Evolutionary conservation across 2,797 vertebrate species (phyloP).

Genomic region (Helostoma temminkii): DNA sequence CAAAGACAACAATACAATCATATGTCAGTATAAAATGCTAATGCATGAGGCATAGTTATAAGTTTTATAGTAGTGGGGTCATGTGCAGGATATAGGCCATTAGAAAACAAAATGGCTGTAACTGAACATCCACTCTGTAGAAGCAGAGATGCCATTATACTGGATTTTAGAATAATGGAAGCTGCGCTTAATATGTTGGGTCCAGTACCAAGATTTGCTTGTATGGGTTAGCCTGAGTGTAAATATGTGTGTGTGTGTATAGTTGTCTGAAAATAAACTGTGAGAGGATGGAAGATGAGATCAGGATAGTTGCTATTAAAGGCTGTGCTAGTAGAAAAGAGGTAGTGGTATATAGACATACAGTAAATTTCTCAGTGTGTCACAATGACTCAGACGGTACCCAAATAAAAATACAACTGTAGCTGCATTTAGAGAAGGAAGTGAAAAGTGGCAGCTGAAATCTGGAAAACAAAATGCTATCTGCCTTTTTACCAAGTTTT

Average conservation of each 20-base stretch:
- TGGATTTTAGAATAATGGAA: too few species aligned
- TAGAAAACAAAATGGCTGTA: too few species aligned
- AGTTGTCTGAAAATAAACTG: constrained; percentile 3
- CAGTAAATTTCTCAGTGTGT: constrained; percentile 38
- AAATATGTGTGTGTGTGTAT: not conserved
- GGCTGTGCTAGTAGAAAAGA: constrained; percentile 1
- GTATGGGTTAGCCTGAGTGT: not conserved
- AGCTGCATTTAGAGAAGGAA: constrained; percentile 35
- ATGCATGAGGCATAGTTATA: too few species aligned
- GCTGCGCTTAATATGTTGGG: too few species aligned
- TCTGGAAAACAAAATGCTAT: not conserved
- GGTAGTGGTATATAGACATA: not conserved
- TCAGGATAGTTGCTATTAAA: constrained; percentile 17
- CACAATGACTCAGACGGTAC: constrained; percentile 47
- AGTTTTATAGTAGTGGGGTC: too few species aligned
- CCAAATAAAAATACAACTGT: constrained; percentile 36
- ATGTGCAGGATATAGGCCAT: too few species aligned
- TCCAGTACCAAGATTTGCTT: too few species aligned
- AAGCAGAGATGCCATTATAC: too few species aligned
- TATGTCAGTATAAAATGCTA: too few species aligned
- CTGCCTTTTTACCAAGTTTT: not conserved
- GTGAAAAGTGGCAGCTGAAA: constrained; percentile 10
- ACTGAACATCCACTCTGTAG: too few species aligned
- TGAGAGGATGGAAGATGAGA: constrained; percentile 11
- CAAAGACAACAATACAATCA: too few species aligned